These are phyloP conservation scores for Leptocoma aspasia DNA, from an alignment of 2,113 vertebrate genomes.

Conservation along the genomic window DNA sequence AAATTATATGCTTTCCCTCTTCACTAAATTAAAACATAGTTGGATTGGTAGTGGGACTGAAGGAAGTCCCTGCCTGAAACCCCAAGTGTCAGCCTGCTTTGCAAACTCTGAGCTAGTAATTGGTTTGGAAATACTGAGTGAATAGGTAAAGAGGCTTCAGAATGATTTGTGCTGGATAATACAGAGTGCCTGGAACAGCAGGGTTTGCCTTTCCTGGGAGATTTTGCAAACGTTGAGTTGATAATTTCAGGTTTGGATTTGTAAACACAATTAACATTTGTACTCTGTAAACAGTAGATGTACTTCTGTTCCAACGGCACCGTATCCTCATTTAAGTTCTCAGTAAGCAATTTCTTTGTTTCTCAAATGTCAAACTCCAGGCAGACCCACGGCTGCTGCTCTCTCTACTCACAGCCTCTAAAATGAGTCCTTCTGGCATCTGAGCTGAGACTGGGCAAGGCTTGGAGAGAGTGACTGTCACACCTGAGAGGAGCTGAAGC, in stretches of 20 bases:
- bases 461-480: neutral
- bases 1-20: constrained; percentile 69
- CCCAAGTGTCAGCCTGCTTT: constrained; percentile 60
- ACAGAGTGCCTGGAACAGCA: neutral
- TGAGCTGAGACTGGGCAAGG: neutral
- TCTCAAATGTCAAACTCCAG: neutral
- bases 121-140: constrained; percentile 66
- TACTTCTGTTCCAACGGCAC: neutral
- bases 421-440: neutral
- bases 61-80: constrained; percentile 59
- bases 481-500: neutral
- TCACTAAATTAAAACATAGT: constrained; percentile 71
- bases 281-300: neutral
- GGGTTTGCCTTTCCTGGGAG: neutral
- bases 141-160: constrained; percentile 62
- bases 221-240: neutral
- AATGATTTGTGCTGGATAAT: constrained; percentile 20
- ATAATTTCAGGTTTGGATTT: neutral
- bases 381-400: neutral
- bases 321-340: neutral
- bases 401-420: neutral
- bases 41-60: constrained; percentile 62
- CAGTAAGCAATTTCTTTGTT: neutral
- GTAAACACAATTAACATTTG: constrained; percentile 33
- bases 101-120: constrained; percentile 68